Conservation (phyloP, 2,888 invertebrate species). For the Theodoxus fluviatilis region DNA sequence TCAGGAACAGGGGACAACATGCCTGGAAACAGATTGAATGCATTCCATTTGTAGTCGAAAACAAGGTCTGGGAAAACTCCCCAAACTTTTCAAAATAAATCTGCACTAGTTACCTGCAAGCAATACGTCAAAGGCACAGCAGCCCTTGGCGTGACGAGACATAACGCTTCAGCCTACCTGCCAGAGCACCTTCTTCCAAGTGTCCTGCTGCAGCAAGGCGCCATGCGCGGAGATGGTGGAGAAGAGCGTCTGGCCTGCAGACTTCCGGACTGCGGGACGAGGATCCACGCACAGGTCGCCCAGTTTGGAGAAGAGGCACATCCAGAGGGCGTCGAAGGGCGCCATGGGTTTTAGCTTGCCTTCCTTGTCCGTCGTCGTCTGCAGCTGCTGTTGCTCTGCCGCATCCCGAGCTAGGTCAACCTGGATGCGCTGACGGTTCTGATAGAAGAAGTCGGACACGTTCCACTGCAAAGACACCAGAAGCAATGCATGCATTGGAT, state of each 20-base stretch:
- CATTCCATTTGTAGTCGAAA: no score
- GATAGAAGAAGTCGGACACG: constrained; percentile 95
- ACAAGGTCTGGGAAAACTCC: no score
- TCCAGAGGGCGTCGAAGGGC: constrained; percentile 92
- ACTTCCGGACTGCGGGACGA: constrained; percentile 94
- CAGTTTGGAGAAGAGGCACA: constrained; percentile 78
- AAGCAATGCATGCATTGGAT: no score
- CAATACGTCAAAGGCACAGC: no score
- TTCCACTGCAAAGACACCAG: constrained; percentile 91
- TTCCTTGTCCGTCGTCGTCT: constrained; percentile 28
- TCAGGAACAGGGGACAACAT: no score
- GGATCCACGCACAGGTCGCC: constrained; percentile 85
- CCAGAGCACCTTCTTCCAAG: constrained; percentile 94
- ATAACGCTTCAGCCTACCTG: constrained; percentile 70
- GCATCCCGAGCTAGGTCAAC: constrained; percentile 48
- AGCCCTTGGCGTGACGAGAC: neutral
- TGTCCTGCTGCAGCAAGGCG: constrained; percentile 81
- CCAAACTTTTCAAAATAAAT: no score
- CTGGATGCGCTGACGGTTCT: constrained; percentile 78
- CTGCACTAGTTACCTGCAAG: no score
- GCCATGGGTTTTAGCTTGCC: constrained; percentile 32
- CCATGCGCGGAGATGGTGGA: constrained; percentile 97
- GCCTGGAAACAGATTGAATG: no score
- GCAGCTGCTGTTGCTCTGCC: constrained; percentile 28
- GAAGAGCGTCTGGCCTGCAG: constrained; percentile 95